phyloP scores from a whole-genome alignment of 2,113 vertebrate genomes.

The Saguinus midas region DNA sequence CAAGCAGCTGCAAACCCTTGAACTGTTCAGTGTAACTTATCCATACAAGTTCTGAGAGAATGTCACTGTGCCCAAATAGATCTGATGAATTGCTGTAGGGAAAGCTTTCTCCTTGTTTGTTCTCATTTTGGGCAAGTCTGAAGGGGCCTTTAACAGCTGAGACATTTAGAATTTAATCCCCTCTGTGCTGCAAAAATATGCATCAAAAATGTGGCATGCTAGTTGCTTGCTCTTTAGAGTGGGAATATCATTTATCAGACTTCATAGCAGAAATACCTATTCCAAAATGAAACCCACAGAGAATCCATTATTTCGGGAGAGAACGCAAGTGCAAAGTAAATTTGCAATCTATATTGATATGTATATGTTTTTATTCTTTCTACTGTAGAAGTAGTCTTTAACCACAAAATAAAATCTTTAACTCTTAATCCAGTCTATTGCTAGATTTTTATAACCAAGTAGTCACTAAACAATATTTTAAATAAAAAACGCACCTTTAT shows the following conservation, averaged over 20 bases:
- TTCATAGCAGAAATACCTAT: constrained; percentile 46
- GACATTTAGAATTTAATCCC: constrained; percentile 72
- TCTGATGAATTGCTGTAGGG: constrained; percentile 36
- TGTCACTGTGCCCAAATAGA: constrained; percentile 47
- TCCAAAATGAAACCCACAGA: constrained; percentile 49
- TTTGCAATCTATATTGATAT: not conserved
- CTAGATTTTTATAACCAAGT: constrained; percentile 43
- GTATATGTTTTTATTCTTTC: constrained; percentile 48
- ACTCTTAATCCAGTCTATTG: not conserved
- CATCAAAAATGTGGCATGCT: constrained; percentile 59
- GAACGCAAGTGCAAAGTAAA: not conserved
- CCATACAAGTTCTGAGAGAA: not conserved
- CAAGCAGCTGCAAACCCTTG: constrained; percentile 47
- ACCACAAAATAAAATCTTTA: not conserved
- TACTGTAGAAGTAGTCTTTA: constrained; percentile 2
- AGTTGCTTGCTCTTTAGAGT: constrained; percentile 16
- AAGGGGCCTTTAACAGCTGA: constrained; percentile 68
- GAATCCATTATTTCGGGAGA: not conserved
- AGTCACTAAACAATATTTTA: not conserved
- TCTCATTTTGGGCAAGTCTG: constrained; percentile 64
- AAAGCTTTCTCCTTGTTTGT: constrained; percentile 64
- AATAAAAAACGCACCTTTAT: too few species aligned
- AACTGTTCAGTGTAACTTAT: constrained; percentile 36
- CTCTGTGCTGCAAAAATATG: constrained; percentile 47
- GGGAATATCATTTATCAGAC: constrained; percentile 53